Evolutionary conservation across 2,888 invertebrate species (phyloP).

Genomic region (Cryptocephalus primarius): DNA sequence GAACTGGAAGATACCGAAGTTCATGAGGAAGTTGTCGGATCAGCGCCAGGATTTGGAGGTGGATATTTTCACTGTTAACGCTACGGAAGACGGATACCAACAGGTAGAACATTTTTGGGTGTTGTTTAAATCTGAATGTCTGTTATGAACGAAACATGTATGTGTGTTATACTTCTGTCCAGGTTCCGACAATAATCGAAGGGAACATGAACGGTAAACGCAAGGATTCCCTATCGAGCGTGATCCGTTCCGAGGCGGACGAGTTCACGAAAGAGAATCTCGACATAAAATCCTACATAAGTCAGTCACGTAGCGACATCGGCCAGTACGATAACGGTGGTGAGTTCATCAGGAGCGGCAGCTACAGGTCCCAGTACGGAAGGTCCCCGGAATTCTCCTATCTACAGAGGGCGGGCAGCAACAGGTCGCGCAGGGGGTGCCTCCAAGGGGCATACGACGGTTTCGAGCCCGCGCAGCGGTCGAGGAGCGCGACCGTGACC

Average conservation of each 20-base stretch:
- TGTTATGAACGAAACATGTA: no score
- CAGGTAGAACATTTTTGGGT: conserved; percentile 13
- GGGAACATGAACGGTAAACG: conserved; percentile 19
- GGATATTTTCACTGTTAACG: conserved; percentile 24
- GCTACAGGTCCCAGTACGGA: conserved; percentile 60
- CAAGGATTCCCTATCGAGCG: conserved; percentile 18
- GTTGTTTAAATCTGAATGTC: not conserved
- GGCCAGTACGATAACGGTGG: conserved; percentile 29
- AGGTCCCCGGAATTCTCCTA: conserved; percentile 37
- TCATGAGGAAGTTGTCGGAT: conserved; percentile 46
- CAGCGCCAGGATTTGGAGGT: conserved; percentile 20
- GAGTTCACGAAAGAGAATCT: conserved; percentile 46
- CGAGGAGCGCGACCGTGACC: conserved; percentile 30
- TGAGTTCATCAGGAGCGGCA: conserved; percentile 55
- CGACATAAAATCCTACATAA: conserved; percentile 61
- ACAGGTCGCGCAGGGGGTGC: conserved; percentile 37
- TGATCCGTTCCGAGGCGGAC: conserved; percentile 14
- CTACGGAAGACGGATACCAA: conserved; percentile 24
- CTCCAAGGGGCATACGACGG: not conserved
- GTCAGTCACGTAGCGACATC: conserved; percentile 63
- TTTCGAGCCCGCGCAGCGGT: conserved; percentile 24
- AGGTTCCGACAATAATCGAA: conserved; percentile 48
- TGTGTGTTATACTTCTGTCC: conserved; percentile 19
- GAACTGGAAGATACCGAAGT: conserved; percentile 60
- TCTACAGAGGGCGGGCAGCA: conserved; percentile 36